Evolutionary conservation across 2,888 invertebrate genomes (phyloP).

Genomic region (Actias luna): DNA sequence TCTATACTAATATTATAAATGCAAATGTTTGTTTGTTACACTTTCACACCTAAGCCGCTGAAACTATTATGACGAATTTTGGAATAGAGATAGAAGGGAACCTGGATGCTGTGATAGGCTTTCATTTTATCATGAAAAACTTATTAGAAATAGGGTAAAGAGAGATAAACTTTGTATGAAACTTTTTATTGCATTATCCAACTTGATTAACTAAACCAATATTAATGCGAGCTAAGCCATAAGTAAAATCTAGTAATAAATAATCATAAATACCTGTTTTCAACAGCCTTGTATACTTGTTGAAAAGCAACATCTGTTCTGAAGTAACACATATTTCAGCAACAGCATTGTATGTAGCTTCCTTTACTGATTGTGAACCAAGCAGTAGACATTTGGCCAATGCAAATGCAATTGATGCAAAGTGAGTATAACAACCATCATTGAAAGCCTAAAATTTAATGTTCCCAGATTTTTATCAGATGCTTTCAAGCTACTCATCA

Average conservation of each 20-base stretch:
- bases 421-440: slow-evolving; percentile 75
- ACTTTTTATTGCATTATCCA: no score
- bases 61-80: no score
- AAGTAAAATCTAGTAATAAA: neutral
- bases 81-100: no score
- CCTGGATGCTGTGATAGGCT: no score
- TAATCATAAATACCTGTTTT: slow-evolving; percentile 27
- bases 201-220: no score
- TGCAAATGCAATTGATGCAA: slow-evolving; percentile 83
- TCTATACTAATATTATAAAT: no score
- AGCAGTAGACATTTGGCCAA: slow-evolving; percentile 81
- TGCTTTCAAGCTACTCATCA: neutral
- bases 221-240: no score
- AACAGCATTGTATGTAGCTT: slow-evolving; percentile 77
- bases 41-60: no score
- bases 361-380: slow-evolving; percentile 64
- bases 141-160: no score
- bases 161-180: no score
- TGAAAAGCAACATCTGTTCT: slow-evolving; percentile 84
- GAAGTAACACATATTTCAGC: slow-evolving; percentile 82
- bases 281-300: slow-evolving; percentile 79
- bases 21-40: no score
- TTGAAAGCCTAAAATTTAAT: slow-evolving; percentile 66
- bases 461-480: neutral
- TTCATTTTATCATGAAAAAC: no score